These are phyloP conservation scores for Jaculus jaculus DNA, from an alignment of 2,113 vertebrate genomes.

Conservation along the genomic window DNA sequence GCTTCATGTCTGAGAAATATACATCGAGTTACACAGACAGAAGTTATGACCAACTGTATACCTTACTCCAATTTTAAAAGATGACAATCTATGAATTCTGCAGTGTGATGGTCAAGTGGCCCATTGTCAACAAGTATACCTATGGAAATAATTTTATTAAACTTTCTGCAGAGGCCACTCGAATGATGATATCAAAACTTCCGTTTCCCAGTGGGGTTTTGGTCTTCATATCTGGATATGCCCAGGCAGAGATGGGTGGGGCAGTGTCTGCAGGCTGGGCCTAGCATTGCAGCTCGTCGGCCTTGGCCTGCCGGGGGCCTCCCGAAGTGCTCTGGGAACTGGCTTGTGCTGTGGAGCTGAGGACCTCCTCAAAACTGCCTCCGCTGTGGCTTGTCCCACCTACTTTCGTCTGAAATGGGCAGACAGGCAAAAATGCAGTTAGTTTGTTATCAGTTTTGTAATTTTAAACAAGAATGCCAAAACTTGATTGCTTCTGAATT, in stretches of 20 bases:
- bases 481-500: not conserved
- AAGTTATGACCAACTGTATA: not conserved
- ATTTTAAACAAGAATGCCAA: not conserved
- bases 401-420: conserved; percentile 92
- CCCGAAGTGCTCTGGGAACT: conserved; percentile 90
- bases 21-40: not conserved
- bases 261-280: not conserved
- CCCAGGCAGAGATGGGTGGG: not conserved
- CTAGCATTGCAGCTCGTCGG: conserved; percentile 88
- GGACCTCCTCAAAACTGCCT: conserved; percentile 97
- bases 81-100: not conserved
- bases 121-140: conserved; percentile 29
- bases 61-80: conserved; percentile 11
- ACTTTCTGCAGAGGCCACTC: not conserved
- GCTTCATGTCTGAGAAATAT: not conserved
- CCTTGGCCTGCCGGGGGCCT: conserved; percentile 82
- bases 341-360: conserved; percentile 94
- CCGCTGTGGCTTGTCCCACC: conserved; percentile 84
- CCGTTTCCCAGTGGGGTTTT: not conserved
- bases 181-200: not conserved
- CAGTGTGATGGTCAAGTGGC: not conserved
- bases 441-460: not conserved
- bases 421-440: not conserved
- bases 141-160: conserved; percentile 47
- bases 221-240: not conserved